Evolutionary conservation across 2,113 vertebrate genomes (phyloP).

Genomic region (Cyprinodon variegatus): DNA sequence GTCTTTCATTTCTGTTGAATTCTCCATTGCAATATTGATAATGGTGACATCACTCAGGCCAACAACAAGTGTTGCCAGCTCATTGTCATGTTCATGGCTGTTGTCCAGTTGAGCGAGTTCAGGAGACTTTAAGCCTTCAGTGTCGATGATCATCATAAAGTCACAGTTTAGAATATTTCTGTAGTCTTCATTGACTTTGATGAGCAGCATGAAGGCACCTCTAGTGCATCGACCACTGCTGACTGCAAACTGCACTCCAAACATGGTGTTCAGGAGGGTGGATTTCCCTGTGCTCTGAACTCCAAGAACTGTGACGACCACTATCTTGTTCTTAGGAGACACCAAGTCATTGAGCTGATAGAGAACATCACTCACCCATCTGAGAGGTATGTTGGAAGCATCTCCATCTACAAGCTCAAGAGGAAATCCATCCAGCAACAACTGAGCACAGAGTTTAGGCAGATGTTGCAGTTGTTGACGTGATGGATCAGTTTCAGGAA

Average conservation of each 20-base stretch:
- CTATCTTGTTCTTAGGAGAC: conserved; percentile 66
- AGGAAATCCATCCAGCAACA: conserved; percentile 81
- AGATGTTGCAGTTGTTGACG: conserved; percentile 56
- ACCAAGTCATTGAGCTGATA: conserved; percentile 61
- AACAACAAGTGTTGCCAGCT: conserved; percentile 81
- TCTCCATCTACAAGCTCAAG: conserved; percentile 84
- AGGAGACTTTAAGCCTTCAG: conserved; percentile 59
- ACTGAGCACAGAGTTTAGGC: conserved; percentile 66
- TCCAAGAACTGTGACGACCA: conserved; percentile 74
- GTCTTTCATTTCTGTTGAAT: conserved; percentile 71
- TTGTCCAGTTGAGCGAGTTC: conserved; percentile 66
- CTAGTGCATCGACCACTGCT: conserved; percentile 79
- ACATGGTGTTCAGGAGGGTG: conserved; percentile 87
- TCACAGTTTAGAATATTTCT: conserved; percentile 72
- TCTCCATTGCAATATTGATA: conserved; percentile 79
- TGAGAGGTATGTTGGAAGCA: conserved; percentile 79
- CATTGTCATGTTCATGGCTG: conserved; percentile 78
- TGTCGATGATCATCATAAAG: conserved; percentile 40
- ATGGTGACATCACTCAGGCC: conserved; percentile 82
- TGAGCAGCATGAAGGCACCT: conserved; percentile 78
- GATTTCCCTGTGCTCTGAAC: conserved; percentile 86
- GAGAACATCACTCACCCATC: conserved; percentile 81
- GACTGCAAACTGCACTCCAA: conserved; percentile 84
- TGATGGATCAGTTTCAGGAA: conserved; percentile 7
- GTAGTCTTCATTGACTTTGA: conserved; percentile 59